Percentiles rank a stretch among this genome's conserved stretches.
Evolutionary conservation across 2,797 vertebrate genomes (phyloP).

Genomic region (Pygocentrus nattereri): DNA sequence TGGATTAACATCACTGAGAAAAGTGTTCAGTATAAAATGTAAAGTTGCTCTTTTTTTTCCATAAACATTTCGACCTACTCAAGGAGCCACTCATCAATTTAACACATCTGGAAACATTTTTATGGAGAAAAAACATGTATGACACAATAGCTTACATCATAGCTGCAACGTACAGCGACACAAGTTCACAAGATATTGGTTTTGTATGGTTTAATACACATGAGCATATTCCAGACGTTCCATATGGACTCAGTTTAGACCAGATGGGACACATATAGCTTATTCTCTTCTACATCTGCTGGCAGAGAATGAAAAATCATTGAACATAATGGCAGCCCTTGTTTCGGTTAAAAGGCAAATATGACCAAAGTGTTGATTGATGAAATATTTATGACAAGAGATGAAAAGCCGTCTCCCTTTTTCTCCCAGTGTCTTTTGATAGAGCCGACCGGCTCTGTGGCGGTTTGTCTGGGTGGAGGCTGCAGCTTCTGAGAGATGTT

Average conservation of each 20-base stretch:
- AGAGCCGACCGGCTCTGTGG: background rate
- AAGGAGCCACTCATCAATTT: slow-evolving; percentile 1
- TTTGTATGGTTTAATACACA: slow-evolving; percentile 13
- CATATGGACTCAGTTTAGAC: slow-evolving; percentile 40
- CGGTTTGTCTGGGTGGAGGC: slow-evolving; percentile 2
- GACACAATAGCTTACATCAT: background rate
- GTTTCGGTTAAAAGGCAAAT: slow-evolving; percentile 16
- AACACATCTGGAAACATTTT: slow-evolving; percentile 13
- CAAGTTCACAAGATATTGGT: slow-evolving; percentile 20
- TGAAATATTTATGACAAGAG: slow-evolving; percentile 20
- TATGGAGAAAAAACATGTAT: background rate
- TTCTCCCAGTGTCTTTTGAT: background rate
- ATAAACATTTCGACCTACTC: background rate
- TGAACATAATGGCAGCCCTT: slow-evolving; percentile 22
- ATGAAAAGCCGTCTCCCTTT: background rate
- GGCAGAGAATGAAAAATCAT: background rate
- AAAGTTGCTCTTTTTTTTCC: background rate
- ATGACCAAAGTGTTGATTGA: slow-evolving; percentile 1
- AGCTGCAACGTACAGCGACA: background rate
- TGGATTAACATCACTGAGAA: background rate
- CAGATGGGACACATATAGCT: slow-evolving; percentile 37
- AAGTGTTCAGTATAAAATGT: background rate
- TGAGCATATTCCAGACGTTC: background rate
- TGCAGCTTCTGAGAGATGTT: background rate
- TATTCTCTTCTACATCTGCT: slow-evolving; percentile 22